Evolutionary conservation across 2,113 vertebrate species (phyloP), one percentile per base, ranked within the genome.

Genomic region (Pteropus alecto): DNA sequence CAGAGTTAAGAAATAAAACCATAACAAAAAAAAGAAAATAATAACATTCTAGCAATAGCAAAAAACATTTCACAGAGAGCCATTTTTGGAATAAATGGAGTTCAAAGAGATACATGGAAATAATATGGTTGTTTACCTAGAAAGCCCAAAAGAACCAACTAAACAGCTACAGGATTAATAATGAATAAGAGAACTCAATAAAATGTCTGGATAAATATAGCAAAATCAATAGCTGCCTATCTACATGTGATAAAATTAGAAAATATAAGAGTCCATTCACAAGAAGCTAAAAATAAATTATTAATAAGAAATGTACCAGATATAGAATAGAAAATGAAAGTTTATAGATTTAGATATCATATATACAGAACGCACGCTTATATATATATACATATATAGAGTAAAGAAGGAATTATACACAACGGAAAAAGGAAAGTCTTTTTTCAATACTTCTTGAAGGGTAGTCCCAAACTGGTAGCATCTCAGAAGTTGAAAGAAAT

Each of bases 81-180:
- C 54, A 22, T 35, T 84, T 67, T 56, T 71, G 41, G 19, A 86
- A 33, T 48, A 73, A 83, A 28, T 22, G 14, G 30, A 84, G 11
- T 48, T 46, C 67, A 89, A 73, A 67, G 16, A 90, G 51, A 60
- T 81, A 93, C 78, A 10, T 0, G 93, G 71, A 95, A 87, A 71
- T 54, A 83, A 83, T 21, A 51, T 24, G 21, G 19, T 4, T 78
- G 33, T 63, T 92, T 83, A 76, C 73, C 61, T 73, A 76, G 58
- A 89, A 94, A 61, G 35, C 38, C 58, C 41, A 14, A 71, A 88
- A 87, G 65, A 87, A 88, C 48, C 54, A 86, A 82, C 90, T 51
- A 86, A 89, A 95, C 96, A 95, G 90, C 61, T 71, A 77, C 8
- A 61, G 13, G 18, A 67, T 86, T 67, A 96, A 95, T 97, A 88